A percentile compares a stretch with the other conserved stretches of the same genome.
Evolutionary conservation across 2,888 invertebrate species (phyloP).

Genomic region (Hypomecis atomaria): DNA sequence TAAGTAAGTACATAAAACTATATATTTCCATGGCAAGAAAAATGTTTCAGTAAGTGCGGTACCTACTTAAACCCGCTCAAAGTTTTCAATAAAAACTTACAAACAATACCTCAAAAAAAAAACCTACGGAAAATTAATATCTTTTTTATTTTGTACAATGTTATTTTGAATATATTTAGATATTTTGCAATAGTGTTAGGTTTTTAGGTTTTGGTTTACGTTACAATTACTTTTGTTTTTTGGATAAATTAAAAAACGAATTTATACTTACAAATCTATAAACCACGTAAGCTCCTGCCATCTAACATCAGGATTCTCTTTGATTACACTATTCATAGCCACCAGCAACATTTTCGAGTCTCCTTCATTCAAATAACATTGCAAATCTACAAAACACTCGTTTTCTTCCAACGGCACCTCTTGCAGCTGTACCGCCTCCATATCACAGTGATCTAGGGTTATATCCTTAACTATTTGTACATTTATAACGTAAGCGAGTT

Average conservation of each 20-base stretch:
- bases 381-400: conserved; percentile 79
- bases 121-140: too few species aligned
- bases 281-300: conserved; percentile 91
- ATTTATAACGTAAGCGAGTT: conserved; percentile 74
- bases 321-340: conserved; percentile 86
- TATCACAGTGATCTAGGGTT: conserved; percentile 71
- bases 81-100: background rate
- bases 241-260: too few species aligned
- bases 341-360: conserved; percentile 84
- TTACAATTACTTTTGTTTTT: too few species aligned
- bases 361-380: conserved; percentile 84
- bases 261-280: conserved; percentile 85
- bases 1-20: too few species aligned
- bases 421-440: conserved; percentile 65
- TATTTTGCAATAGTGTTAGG: too few species aligned
- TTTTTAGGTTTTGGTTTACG: too few species aligned
- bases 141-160: too few species aligned
- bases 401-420: conserved; percentile 69
- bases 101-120: background rate
- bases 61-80: background rate
- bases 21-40: too few species aligned
- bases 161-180: too few species aligned
- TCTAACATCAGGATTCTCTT: conserved; percentile 85
- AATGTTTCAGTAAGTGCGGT: too few species aligned
- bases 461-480: conserved; percentile 77